Base-by-base conservation (phyloP, 2,888 invertebrate genomes). In the Tipula lateralis region DNA sequence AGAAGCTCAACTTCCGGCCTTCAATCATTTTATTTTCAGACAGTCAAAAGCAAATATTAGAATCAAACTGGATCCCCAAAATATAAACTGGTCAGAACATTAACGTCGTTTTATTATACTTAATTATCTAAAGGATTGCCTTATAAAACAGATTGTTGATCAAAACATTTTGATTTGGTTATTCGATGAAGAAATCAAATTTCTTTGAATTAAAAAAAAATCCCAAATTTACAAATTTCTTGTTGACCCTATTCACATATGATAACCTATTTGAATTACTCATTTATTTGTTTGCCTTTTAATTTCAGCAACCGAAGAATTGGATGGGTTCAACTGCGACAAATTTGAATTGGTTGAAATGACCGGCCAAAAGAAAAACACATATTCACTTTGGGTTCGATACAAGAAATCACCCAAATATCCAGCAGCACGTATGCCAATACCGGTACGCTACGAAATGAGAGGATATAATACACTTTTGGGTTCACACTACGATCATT, bases 401-500 rank as follows among this genome's bases (percentile, higher is more conserved):
- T 95, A 93, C 88, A 94, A 92, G 92, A 94, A 93, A 88, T 91
- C 92, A 0, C 88, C 92, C 1, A 89, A 91, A 84, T 89, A 90
- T 87, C 89, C 89, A 1, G 87, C 88, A 2, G 87, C 89, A 1
- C 88, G 89, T 6, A 89, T 93, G 86, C 93, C 96, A 7, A 93
- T 96, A 82, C 96, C 95, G 0, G 92, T 95, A 80, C 92, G 93
- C 86, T 99, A 98, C 89, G 97, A 98, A 91, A 99, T 99, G 98
- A 94, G 93, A 88, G 99, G 98, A 0, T 98, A 93, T 90, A 98
- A 99, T 89, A 93, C 94, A 0, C 91, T 99, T 0, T 91, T 99
- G n/a, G 98, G 98, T 0, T 98, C 98, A 0, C 98, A 99, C 90
- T 98, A 96, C 88, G 98, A 99, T 90, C 97, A 98, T 89, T 99